These are phyloP conservation scores for Triplophysa dalaica DNA, from an alignment of 2,113 vertebrate species.

Conservation along the genomic window DNA sequence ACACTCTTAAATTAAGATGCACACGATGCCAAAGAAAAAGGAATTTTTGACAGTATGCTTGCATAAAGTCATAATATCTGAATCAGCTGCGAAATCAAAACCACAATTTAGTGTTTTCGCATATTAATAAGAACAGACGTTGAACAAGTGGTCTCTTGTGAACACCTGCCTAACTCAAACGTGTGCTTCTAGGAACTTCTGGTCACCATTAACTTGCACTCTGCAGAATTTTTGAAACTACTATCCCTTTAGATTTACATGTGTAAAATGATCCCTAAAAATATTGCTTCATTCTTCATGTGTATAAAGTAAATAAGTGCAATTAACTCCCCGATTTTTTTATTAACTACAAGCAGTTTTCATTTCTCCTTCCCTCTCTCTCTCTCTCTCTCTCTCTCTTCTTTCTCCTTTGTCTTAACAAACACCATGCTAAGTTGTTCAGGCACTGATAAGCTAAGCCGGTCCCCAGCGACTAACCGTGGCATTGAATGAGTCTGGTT, in stretches of 20 bases:
- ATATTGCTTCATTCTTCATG: not conserved
- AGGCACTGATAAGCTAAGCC: conserved; percentile 53
- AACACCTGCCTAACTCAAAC: too few relatives aligned
- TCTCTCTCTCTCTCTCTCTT: not conserved
- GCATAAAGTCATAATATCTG: too few relatives aligned
- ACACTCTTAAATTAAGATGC: too few relatives aligned
- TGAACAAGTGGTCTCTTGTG: too few relatives aligned
- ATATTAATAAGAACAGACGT: too few relatives aligned
- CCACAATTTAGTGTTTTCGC: too few relatives aligned
- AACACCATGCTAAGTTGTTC: conserved; percentile 41
- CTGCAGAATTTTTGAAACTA: too few relatives aligned
- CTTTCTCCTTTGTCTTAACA: conserved; percentile 25
- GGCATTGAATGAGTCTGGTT: conserved; percentile 55
- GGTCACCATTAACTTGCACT: too few relatives aligned
- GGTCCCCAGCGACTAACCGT: conserved; percentile 38
- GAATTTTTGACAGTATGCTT: too few relatives aligned
- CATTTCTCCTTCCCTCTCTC: not conserved
- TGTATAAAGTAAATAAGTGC: not conserved
- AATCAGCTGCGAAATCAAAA: too few relatives aligned
- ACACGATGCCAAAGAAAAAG: too few relatives aligned
- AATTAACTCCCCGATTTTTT: not conserved
- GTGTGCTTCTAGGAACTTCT: too few relatives aligned
- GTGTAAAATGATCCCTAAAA: not conserved
- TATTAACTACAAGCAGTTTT: not conserved
- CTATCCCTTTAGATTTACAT: not conserved